These are phyloP conservation scores for Elysia crispata DNA, from an alignment of 2,888 invertebrate species.

Conservation along the genomic window DNA sequence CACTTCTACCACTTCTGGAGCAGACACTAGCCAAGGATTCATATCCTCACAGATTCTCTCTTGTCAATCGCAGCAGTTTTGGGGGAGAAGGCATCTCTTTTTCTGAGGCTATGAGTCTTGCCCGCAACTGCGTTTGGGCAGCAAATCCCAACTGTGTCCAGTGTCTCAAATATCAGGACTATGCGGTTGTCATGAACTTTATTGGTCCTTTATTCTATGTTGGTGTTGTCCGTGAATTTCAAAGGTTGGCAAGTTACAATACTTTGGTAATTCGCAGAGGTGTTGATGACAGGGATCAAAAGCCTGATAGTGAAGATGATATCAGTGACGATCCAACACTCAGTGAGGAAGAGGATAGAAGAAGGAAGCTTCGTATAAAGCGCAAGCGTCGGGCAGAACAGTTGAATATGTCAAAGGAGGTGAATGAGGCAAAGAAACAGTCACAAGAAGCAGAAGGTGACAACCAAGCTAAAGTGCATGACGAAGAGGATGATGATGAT, in stretches of 20 bases:
- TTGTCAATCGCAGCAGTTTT: slow-evolving; percentile 19
- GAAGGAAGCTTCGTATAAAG: slow-evolving; percentile 41
- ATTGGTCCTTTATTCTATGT: slow-evolving; percentile 28
- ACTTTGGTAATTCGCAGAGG: slow-evolving; percentile 32
- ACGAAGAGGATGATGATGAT: no score
- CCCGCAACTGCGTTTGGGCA: slow-evolving; percentile 45
- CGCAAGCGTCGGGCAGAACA: slow-evolving; percentile 38
- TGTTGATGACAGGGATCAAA: slow-evolving; percentile 24
- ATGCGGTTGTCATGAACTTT: slow-evolving; percentile 39
- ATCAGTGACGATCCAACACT: slow-evolving; percentile 45
- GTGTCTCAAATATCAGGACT: slow-evolving; percentile 48
- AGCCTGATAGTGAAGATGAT: slow-evolving; percentile 49
- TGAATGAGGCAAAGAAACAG: no score
- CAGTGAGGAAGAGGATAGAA: slow-evolving; percentile 30
- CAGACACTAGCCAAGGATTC: slow-evolving; percentile 13
- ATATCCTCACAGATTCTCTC: slow-evolving; percentile 37
- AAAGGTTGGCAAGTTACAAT: slow-evolving; percentile 37
- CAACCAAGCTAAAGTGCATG: no score
- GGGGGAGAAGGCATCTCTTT: neutral
- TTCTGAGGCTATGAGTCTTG: slow-evolving; percentile 27
- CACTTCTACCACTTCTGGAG: slow-evolving; percentile 21
- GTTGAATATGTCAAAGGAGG: no score
- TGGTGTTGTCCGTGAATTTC: slow-evolving; percentile 35
- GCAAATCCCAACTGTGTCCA: slow-evolving; percentile 48
- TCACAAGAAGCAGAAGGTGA: no score